Percentiles rank a stretch among this genome's conserved stretches.
Conservation (phyloP, 2,888 invertebrate genomes). For the Agrotis puta region DNA sequence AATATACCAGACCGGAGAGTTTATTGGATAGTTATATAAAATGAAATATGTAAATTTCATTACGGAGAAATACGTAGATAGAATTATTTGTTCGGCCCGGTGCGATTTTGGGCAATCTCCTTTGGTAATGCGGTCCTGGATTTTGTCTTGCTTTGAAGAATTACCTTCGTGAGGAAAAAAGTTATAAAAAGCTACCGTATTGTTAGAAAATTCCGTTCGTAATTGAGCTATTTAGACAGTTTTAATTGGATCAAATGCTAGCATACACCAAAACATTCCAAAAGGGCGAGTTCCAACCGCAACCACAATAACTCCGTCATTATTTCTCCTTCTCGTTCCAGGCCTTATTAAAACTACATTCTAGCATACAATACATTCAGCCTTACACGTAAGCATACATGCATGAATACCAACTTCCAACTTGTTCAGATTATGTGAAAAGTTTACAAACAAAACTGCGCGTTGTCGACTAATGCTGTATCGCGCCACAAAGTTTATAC, state of each 20-base stretch:
- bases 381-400: conserved; percentile 22
- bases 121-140: conserved; percentile 33
- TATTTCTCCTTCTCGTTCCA: conserved; percentile 27
- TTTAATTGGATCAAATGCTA: conserved; percentile 38
- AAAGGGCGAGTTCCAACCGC: conserved; percentile 17
- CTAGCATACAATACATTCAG: conserved; percentile 36
- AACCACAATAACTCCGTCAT: conserved; percentile 29
- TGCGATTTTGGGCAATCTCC: conserved; percentile 56
- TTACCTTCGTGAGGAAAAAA: conserved; percentile 33
- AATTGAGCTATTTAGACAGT: conserved; percentile 35
- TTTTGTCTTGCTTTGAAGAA: conserved; percentile 36
- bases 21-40: conserved; percentile 78
- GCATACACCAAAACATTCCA: conserved; percentile 19
- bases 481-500: conserved; percentile 43
- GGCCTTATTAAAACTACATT: conserved; percentile 50
- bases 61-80: conserved; percentile 57
- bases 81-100: conserved; percentile 59
- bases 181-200: conserved; percentile 17
- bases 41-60: conserved; percentile 72
- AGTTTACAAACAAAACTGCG: conserved; percentile 50
- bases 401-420: conserved; percentile 30
- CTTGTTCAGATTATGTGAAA: conserved; percentile 32
- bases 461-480: conserved; percentile 40
- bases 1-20: conserved; percentile 79
- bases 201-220: conserved; percentile 30